Percentiles rank a stretch among this genome's conserved stretches.
Conservation (phyloP, 1,140 invertebrate genomes). For the Drosophila santomea region DNA sequence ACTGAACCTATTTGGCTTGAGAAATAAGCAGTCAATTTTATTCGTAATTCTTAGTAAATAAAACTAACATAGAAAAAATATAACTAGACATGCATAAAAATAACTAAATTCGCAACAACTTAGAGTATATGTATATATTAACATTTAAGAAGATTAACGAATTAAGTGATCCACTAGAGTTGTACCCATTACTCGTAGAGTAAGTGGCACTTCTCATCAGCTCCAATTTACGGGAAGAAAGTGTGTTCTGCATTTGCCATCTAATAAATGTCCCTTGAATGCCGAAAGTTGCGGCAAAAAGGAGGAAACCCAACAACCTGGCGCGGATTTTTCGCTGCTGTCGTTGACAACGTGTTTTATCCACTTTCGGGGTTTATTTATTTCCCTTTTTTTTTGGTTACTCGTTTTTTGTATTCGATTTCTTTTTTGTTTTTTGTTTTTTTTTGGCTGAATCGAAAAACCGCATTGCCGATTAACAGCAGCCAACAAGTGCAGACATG, state of each 20-base stretch:
- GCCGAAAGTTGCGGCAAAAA: conserved; percentile 13
- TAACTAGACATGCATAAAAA: no score
- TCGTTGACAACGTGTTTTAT: conserved; percentile 28
- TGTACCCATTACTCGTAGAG: no score
- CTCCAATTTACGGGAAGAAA: conserved; percentile 18
- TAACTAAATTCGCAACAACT: no score
- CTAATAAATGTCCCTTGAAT: conserved; percentile 45
- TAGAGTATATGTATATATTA: no score
- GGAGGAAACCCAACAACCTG: conserved; percentile 13
- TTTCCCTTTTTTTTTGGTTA: not conserved
- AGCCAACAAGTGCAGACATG: conserved; percentile 44
- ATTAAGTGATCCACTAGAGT: no score
- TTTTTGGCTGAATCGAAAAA: conserved; percentile 19
- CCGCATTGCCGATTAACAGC: conserved; percentile 35
- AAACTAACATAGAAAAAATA: no score
- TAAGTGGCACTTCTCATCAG: conserved; percentile 36
- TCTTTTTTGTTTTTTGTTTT: not conserved
- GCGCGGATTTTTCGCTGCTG: conserved; percentile 22
- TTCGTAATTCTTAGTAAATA: no score
- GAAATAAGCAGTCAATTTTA: no score
- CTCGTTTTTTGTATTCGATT: not conserved
- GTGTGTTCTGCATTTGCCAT: conserved; percentile 28
- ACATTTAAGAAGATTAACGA: no score
- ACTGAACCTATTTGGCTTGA: no score
- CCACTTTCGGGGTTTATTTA: conserved; percentile 4